phyloP scores from a whole-genome alignment of 2,797 vertebrate genomes.

The Alosa sapidissima region DNA sequence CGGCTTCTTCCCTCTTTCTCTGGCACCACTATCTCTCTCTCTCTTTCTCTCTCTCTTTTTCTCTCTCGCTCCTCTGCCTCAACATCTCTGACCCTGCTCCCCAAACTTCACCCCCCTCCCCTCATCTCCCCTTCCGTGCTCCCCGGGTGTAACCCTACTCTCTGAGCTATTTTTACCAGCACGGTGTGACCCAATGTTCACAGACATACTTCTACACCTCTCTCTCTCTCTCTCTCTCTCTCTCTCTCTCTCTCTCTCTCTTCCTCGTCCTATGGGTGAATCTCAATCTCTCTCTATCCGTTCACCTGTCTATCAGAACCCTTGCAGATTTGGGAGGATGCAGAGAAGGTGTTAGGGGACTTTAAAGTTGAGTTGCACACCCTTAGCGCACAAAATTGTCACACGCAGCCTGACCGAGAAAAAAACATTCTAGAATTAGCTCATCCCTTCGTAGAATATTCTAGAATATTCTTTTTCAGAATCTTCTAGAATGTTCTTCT shows the following conservation, averaged over 20 bases:
- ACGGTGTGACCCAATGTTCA: constrained; percentile 65
- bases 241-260: background rate
- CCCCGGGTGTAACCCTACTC: constrained; percentile 68
- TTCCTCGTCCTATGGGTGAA: background rate
- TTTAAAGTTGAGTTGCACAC: background rate
- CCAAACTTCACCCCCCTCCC: background rate
- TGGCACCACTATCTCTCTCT: background rate
- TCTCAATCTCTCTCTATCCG: constrained; percentile 31
- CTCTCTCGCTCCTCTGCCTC: constrained; percentile 41
- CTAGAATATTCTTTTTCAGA: background rate
- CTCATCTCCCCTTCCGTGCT: constrained; percentile 41
- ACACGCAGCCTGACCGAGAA: background rate
- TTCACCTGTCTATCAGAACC: constrained; percentile 29
- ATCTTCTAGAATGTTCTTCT: background rate
- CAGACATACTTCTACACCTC: constrained; percentile 59
- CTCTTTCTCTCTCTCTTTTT: background rate
- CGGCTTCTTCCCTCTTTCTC: background rate
- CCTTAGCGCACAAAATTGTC: background rate
- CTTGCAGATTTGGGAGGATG: background rate
- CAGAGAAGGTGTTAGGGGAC: background rate
- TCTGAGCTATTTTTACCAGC: constrained; percentile 68
- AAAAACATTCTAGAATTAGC: background rate
- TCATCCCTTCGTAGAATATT: background rate
- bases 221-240: constrained; percentile 49
- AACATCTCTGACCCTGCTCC: constrained; percentile 40